Conservation (phyloP, 2,888 invertebrate genomes). For the Lepidocyrtinus sp. region DNA sequence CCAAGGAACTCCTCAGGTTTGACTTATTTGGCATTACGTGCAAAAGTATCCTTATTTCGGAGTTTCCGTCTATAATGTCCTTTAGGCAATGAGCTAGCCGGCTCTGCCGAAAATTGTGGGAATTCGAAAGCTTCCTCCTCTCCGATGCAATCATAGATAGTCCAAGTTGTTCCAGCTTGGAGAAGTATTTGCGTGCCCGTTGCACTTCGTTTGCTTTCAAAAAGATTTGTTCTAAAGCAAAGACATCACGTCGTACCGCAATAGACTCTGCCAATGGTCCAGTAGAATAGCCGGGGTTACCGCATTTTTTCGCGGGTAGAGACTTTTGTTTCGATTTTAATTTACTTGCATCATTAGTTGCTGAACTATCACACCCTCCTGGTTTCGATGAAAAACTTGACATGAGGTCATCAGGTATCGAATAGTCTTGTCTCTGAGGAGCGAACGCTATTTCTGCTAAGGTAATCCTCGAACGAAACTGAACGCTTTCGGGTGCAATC, state of each 20-base stretch:
- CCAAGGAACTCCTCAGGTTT: constrained; percentile 56
- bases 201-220: constrained; percentile 51
- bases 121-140: constrained; percentile 36
- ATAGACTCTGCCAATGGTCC: constrained; percentile 62
- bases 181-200: constrained; percentile 43
- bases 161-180: constrained; percentile 45
- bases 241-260: constrained; percentile 65
- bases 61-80: constrained; percentile 60
- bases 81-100: constrained; percentile 68
- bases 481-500: constrained; percentile 7
- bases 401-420: neutral
- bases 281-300: constrained; percentile 38
- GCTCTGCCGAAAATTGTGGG: constrained; percentile 65
- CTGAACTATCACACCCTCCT: neutral
- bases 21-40: constrained; percentile 63
- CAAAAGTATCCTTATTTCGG: constrained; percentile 63
- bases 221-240: constrained; percentile 67
- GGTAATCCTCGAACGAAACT: constrained; percentile 49
- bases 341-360: too few relatives aligned
- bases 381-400: neutral
- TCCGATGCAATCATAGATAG: constrained; percentile 45
- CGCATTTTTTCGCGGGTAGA: constrained; percentile 24
- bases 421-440: constrained; percentile 34
- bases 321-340: constrained; percentile 22
- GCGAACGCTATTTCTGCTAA: constrained; percentile 67